Base-by-base conservation (phyloP, 1,140 invertebrate species). In the Ceratina calcarata region DNA sequence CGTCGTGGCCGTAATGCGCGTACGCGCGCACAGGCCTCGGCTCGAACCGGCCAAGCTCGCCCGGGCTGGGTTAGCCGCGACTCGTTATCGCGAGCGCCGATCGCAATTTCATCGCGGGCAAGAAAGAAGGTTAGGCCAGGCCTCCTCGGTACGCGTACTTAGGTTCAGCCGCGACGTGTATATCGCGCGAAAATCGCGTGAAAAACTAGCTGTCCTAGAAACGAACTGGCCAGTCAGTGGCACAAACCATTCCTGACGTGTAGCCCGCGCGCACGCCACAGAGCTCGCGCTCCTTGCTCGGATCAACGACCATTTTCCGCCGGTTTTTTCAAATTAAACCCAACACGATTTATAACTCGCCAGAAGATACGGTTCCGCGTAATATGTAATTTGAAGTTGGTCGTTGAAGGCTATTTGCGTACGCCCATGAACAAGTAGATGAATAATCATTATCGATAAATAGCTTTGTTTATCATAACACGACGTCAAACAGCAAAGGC, bases 131-230 rank as follows among this genome's bases (percentile, higher is more conserved):
- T 88, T 90, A 88, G 89, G 87, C 88, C 85, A 87, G 83, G 87
- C 86, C 82, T 45, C 81, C 73, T 77, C 78, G 80, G 86, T 78
- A 83, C 37, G 37, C 37, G 37, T 45, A 45, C 37, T 45, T 82
- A 82, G 82, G 88, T 87, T 90, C 85, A 86, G 87, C 88, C 83
- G 82, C 81, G 71, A 67, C 78, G 84, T 81, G 55, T 61, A 70
- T 88, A 86, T 86, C 87, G 87, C 87, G 89, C 85, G 85, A 86
- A 91, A 91, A 91, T 90, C 89, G 85, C 81, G 57, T 89, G 88
- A 90, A 91, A 91, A 91, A 91, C 89, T 90, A 80, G 90, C 85
- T 91, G 89, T 89, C 88, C 89, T 91, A 91, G 90, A 91, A 91
- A 91, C 83, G 64, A 64, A 84, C 83, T 79, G 77, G 82, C 89